Evolutionary conservation across 2,888 invertebrate genomes (phyloP).

Genomic region (Bembecia ichneumoniformis): DNA sequence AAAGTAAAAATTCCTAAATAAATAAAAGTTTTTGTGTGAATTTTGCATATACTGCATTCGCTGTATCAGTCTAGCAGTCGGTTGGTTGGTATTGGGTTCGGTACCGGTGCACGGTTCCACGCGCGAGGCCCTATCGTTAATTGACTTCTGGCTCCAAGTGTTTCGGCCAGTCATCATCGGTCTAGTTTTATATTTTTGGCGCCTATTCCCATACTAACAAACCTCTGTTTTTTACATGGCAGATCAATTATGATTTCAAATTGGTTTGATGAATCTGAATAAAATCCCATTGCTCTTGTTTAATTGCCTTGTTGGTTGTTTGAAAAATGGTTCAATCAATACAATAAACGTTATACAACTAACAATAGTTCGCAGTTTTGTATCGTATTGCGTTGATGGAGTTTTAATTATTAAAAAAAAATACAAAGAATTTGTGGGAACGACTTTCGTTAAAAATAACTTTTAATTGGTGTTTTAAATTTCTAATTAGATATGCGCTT

Average conservation of each 20-base stretch:
- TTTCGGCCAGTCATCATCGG: slow-evolving; percentile 61
- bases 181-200: slow-evolving; percentile 68
- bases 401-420: slow-evolving; percentile 21
- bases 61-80: background rate
- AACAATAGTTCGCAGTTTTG: slow-evolving; percentile 7
- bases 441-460: slow-evolving; percentile 4
- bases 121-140: slow-evolving; percentile 50
- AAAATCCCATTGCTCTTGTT: slow-evolving; percentile 67
- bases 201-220: slow-evolving; percentile 64
- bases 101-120: slow-evolving; percentile 31
- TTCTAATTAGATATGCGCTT: slow-evolving; percentile 53
- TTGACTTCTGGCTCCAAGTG: slow-evolving; percentile 61
- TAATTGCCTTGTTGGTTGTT: slow-evolving; percentile 64
- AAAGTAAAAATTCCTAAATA: too few relatives aligned
- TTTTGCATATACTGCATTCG: background rate
- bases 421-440: background rate
- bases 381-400: slow-evolving; percentile 4
- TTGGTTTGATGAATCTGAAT: slow-evolving; percentile 71
- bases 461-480: slow-evolving; percentile 13
- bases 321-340: slow-evolving; percentile 61
- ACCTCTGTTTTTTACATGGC: slow-evolving; percentile 66
- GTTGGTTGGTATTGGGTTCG: too few relatives aligned
- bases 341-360: slow-evolving; percentile 28
- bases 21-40: too few relatives aligned
- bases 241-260: slow-evolving; percentile 71